Base-by-base conservation (phyloP, 2,113 vertebrate genomes). In the Nesogale talazaci region DNA sequence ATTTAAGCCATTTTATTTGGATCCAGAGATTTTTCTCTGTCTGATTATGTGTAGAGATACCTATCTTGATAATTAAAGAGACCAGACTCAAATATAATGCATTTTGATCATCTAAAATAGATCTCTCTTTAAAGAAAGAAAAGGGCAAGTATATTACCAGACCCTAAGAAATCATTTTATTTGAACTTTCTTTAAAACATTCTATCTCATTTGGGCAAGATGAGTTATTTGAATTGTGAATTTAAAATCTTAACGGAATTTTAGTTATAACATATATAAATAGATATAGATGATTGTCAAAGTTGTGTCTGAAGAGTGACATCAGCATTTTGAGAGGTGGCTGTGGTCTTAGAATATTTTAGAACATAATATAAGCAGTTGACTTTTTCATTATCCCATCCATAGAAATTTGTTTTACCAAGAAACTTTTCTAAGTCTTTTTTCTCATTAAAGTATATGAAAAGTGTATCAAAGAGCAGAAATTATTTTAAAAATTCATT, bases 21-120 rank as follows among this genome's bases (percentile, higher is more conserved):
- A 88, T 76, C 6, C 57, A 17, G 57, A 83, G 22, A 3, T 79
- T 89, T 88, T 12, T 93, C 77, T 91, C 42, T 87, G 65, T 31
- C 80, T 86, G 36, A 9, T 83, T 91, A 29, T 65, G 78, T 94
- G 91, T 78, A 46, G 59, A 83, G 57, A 90, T 72, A 88, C 38
- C 29, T 89, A 91, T 76, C 56, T 77, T 5, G 86, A 69, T 36
- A 90, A 86, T 69, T 25, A 84, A 59, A 90, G 6, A 89, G n/a
- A 90, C 72, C 22, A 81, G 20, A 84, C 36, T 78, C 19, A 92
- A 89, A 17, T 65, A 72, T 72, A 77, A 93, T 85, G 29, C 82
- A 79, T 89, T 94, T 59, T 85, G 22, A 70, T 52, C 89, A 34
- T 69, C 57, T 34, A 23, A 25, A 90, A 77, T n/a, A 76, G 6